phyloP scores from a whole-genome alignment of 2,888 invertebrate species.

The Morpho deidamia region DNA sequence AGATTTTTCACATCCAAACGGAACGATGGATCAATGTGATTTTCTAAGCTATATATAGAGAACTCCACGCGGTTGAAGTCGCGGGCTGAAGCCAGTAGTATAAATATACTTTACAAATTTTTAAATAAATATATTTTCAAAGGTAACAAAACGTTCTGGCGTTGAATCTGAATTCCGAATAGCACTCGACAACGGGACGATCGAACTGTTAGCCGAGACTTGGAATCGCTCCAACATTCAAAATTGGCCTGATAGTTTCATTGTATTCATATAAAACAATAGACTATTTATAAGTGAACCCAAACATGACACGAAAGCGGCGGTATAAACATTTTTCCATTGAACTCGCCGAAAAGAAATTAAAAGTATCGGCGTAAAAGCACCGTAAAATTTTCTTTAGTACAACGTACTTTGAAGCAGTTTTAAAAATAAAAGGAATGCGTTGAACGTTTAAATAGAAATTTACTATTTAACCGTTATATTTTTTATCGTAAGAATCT shows the following conservation, averaged over 20 bases:
- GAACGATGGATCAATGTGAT: no score
- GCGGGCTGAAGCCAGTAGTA: neutral
- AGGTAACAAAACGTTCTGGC: slow-evolving; percentile 3
- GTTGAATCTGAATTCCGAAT: slow-evolving; percentile 8
- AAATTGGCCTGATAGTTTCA: slow-evolving; percentile 27
- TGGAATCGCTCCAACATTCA: slow-evolving; percentile 25
- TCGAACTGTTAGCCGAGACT: slow-evolving; percentile 21
- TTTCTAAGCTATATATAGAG: no score
- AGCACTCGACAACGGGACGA: slow-evolving; percentile 17
- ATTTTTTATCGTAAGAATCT: no score
- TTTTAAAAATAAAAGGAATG: neutral
- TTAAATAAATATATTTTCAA: slow-evolving; percentile 2
- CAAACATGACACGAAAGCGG: slow-evolving; percentile 6
- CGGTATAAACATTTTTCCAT: neutral
- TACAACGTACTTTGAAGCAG: neutral
- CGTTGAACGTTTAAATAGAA: no score
- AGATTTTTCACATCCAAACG: no score
- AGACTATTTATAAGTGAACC: slow-evolving; percentile 15
- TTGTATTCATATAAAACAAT: slow-evolving; percentile 27
- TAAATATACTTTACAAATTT: neutral
- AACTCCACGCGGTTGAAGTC: neutral
- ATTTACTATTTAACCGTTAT: no score
- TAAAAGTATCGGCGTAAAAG: slow-evolving; percentile 10
- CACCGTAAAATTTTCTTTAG: slow-evolving; percentile 16
- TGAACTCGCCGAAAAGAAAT: slow-evolving; percentile 13